These are phyloP conservation scores for Reticulitermes lucifugus DNA, from an alignment of 2,888 invertebrate species.

Conservation along the genomic window DNA sequence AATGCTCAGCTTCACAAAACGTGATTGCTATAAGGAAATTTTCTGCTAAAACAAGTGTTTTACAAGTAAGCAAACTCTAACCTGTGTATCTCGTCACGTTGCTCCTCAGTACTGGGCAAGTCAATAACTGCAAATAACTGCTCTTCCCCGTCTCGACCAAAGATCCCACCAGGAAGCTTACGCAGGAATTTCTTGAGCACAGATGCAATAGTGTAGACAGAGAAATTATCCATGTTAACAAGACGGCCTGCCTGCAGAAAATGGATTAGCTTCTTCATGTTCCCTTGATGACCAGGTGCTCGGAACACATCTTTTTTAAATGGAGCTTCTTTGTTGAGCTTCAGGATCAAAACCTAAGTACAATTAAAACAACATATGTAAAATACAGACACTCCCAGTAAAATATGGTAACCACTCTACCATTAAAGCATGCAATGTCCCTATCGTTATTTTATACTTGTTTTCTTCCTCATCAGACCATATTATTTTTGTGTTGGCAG, in stretches of 20 bases:
- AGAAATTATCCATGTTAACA: conserved; percentile 94
- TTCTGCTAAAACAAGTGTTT: too few relatives aligned
- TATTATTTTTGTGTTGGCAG: too few relatives aligned
- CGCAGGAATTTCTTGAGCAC: conserved; percentile 97
- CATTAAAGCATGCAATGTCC: too few relatives aligned
- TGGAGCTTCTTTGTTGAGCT: conserved; percentile 95
- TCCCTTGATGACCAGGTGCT: conserved; percentile 94
- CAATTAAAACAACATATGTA: not conserved
- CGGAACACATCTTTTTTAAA: conserved; percentile 93
- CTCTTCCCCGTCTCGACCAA: conserved; percentile 92
- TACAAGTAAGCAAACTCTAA: conserved; percentile 59
- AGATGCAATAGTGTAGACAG: conserved; percentile 97
- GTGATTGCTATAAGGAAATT: too few relatives aligned
- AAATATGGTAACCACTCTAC: too few relatives aligned
- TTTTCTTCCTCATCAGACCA: too few relatives aligned
- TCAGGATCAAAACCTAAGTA: conserved; percentile 84
- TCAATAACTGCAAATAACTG: conserved; percentile 90
- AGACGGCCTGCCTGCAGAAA: conserved; percentile 85
- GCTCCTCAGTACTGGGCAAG: conserved; percentile 82
- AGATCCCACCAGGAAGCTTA: conserved; percentile 96
- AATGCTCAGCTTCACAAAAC: too few relatives aligned
- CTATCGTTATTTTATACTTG: too few relatives aligned
- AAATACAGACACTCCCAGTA: too few relatives aligned
- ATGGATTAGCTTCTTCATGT: conserved; percentile 93
- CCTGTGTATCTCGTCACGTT: conserved; percentile 94